Base-by-base conservation (phyloP, 2,113 vertebrate species). In the Condylura cristata region DNA sequence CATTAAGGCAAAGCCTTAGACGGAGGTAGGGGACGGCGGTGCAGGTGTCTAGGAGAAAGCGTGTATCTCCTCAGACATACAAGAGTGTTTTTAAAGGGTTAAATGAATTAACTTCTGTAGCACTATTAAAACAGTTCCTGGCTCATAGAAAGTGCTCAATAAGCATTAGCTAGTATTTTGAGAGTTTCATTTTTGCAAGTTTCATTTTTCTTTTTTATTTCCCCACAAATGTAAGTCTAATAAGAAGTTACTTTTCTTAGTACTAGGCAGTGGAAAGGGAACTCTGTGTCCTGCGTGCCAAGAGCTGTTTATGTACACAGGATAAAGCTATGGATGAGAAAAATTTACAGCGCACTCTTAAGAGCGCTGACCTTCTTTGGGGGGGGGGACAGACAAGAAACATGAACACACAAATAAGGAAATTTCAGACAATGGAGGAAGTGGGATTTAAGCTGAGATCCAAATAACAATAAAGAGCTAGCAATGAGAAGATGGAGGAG, bases 381-480 rank as follows among this genome's bases (percentile, higher is more conserved):
- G 39, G 30, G 22, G 39, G 30, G 53, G 82, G 85, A 70, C 17
- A 61, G 85, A 70, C 17, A 61, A 32, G 39, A 78, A 83, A 90
- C 70, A 48, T 39, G 71, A 56, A 58, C 10, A 37, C 16, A 37
- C 13, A 66, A 66, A 71, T 24, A 88, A 58, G 83, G 46, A 44
- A 18, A 79, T 88, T 66, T 72, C 83, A 72, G 87, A 90, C 46
- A 63, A n/a, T 28, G 44, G 66, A 93, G 32, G 70, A 90, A 90
- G 66, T 30, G 26, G 51, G 79, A 56, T 46, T 56, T 32, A 51
- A 78, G 37, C 51, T 70, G 61, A 28, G 70, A 60, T 81, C 60
- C 32, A 65, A 41, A n/a, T 32, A 74, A 66, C 5, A 56, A 70
- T 26, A n/a, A 74, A 61, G 34, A 48, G 6, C 32, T 30, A 90